phyloP scores from a whole-genome alignment of 2,888 invertebrate species.

The Catocala sponsa region DNA sequence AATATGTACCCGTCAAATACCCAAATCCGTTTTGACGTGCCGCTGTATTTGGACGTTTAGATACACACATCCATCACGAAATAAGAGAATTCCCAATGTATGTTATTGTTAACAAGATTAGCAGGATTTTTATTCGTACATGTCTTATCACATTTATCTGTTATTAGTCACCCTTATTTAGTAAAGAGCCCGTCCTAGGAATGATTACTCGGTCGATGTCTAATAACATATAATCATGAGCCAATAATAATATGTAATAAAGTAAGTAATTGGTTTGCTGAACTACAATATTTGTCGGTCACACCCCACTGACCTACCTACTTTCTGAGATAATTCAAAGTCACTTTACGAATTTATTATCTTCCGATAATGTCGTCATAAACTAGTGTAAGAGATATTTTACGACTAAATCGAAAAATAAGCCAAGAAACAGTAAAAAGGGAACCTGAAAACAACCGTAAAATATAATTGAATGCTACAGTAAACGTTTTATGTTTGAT shows the following conservation, averaged over 20 bases:
- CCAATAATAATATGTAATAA: too few species aligned
- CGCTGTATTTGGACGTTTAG: background rate
- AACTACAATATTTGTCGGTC: too few species aligned
- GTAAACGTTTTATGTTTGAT: background rate
- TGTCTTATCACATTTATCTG: too few species aligned
- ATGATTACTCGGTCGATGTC: too few species aligned
- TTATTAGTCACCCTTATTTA: too few species aligned
- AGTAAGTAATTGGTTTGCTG: too few species aligned
- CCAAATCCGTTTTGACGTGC: background rate
- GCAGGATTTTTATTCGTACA: too few species aligned
- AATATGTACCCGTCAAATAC: background rate
- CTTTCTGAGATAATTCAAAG: background rate
- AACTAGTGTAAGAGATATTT: background rate
- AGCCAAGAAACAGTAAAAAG: background rate
- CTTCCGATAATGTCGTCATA: background rate
- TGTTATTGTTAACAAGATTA: too few species aligned
- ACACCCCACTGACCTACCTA: background rate
- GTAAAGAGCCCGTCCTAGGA: too few species aligned
- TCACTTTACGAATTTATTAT: background rate
- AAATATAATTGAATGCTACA: slow-evolving; percentile 1
- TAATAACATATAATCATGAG: too few species aligned
- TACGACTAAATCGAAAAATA: background rate
- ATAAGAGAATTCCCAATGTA: background rate
- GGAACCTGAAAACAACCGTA: background rate
- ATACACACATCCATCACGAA: background rate